Conservation (phyloP, 2,797 vertebrate species). For the Steatocranus sp. region DNA sequence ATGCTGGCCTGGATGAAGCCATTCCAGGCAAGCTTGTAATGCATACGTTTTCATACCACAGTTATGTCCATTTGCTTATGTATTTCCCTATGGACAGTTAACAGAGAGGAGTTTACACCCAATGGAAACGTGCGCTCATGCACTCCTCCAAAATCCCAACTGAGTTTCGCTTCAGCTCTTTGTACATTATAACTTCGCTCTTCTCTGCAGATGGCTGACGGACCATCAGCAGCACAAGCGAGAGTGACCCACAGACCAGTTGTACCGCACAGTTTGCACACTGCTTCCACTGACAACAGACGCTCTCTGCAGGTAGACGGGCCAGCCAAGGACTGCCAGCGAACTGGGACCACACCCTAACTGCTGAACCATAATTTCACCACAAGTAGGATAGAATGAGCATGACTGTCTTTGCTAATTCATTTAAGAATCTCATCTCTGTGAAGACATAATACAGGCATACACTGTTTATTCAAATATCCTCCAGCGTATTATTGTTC, state of each 20-base stretch:
- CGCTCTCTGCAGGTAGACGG: not conserved
- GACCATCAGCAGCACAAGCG: not conserved
- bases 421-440: not conserved
- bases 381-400: not conserved
- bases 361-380: not conserved
- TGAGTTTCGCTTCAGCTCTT: not conserved
- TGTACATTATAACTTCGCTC: not conserved
- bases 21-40: not conserved
- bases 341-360: not conserved
- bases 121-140: not conserved
- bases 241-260: not conserved
- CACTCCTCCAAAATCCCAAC: not conserved
- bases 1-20: not conserved
- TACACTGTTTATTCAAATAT: not conserved
- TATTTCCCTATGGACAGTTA: not conserved
- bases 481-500: not conserved
- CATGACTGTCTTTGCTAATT: not conserved
- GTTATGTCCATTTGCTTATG: not conserved
- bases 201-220: not conserved
- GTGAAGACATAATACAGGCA: not conserved
- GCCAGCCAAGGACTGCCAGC: not conserved
- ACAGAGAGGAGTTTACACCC: not conserved
- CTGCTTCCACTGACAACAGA: not conserved
- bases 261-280: not conserved
- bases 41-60: not conserved